phyloP scores from a whole-genome alignment of 2,113 vertebrate species.

The Datnioides undecimradiatus region DNA sequence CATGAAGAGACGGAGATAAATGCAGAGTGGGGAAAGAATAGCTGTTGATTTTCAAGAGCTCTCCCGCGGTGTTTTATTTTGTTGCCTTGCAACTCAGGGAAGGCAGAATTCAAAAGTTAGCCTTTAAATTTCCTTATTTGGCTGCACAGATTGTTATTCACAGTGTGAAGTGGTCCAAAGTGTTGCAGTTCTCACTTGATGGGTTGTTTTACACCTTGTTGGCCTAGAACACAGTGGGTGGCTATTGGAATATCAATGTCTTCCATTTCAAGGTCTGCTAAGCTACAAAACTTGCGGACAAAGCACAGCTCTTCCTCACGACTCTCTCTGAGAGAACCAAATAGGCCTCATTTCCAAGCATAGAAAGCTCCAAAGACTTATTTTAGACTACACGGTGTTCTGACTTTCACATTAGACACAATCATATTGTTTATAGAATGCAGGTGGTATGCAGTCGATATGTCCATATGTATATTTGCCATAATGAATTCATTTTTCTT shows the following conservation, averaged over 20 bases:
- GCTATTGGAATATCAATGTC: conserved; percentile 41
- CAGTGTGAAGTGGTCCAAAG: background rate
- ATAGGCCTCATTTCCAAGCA: background rate
- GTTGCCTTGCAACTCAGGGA: background rate
- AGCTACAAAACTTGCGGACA: conserved; percentile 21
- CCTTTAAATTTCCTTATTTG: conserved; percentile 1
- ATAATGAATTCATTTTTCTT: background rate
- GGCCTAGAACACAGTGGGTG: conserved; percentile 12
- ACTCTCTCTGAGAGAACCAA: background rate
- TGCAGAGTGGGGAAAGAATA: background rate
- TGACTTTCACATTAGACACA: background rate
- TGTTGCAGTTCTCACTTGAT: conserved; percentile 28
- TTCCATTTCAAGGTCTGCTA: conserved; percentile 50
- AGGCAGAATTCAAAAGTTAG: background rate
- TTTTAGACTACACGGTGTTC: background rate
- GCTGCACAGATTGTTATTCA: conserved; percentile 33
- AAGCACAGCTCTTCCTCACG: background rate
- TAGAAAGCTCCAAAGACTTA: background rate
- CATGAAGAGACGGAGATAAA: conserved; percentile 2
- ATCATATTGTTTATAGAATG: background rate
- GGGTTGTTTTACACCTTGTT: conserved; percentile 51
- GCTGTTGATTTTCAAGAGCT: background rate
- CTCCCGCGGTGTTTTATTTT: background rate
- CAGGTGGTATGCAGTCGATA: background rate
- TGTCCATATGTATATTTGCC: background rate